A percentile compares a stretch with the other conserved stretches of the same genome.
These are phyloP conservation scores for Drosophila nr. perissopoda DNA, from an alignment of 2,888 invertebrate species.

Conservation along the genomic window DNA sequence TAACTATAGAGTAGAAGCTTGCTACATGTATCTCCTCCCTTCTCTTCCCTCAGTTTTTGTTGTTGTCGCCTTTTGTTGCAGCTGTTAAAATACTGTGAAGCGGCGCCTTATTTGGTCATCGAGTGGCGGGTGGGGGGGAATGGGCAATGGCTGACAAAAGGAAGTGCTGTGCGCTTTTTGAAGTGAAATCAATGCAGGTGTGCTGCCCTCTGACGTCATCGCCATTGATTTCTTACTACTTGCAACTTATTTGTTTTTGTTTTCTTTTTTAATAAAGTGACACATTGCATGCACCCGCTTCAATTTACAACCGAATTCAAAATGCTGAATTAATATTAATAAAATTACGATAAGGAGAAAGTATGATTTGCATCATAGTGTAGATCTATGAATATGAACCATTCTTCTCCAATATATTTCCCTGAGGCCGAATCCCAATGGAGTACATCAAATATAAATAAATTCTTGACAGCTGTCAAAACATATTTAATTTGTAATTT, in stretches of 20 bases:
- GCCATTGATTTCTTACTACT: constrained; percentile 11
- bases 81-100: constrained; percentile 53
- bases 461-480: neutral
- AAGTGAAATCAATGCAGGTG: constrained; percentile 70
- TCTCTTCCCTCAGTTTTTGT: neutral
- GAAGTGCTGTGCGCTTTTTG: constrained; percentile 47
- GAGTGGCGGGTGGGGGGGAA: neutral
- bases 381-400: too few species aligned
- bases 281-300: neutral
- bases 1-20: constrained; percentile 6
- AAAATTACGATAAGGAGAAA: too few species aligned
- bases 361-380: too few species aligned
- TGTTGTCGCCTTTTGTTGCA: constrained; percentile 42
- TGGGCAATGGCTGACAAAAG: constrained; percentile 35
- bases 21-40: constrained; percentile 18
- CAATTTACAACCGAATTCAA: neutral
- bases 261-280: neutral
- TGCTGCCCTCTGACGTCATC: constrained; percentile 52
- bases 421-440: neutral
- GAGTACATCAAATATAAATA: neutral
- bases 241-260: too few species aligned
- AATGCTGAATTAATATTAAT: too few species aligned
- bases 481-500: neutral
- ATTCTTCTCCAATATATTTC: too few species aligned
- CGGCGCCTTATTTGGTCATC: constrained; percentile 59